Evolutionary conservation across 2,888 invertebrate species (phyloP).

Genomic region (Ennomos quercinarius): DNA sequence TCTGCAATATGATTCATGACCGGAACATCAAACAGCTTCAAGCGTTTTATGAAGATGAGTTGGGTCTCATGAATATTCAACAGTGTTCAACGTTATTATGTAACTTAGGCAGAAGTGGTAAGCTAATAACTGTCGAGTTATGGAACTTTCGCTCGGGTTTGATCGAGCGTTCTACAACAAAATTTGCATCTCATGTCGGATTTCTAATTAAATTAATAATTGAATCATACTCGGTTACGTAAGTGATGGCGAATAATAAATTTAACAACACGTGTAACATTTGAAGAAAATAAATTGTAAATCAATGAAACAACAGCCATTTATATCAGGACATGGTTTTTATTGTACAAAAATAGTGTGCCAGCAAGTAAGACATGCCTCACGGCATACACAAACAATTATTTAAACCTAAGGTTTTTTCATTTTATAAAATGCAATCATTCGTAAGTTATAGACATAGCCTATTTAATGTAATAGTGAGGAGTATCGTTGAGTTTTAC

Average conservation of each 20-base stretch:
- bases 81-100: conserved; percentile 36
- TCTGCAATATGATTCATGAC: conserved; percentile 23
- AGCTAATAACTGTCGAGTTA: conserved; percentile 40
- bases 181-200: conserved; percentile 32
- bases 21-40: conserved; percentile 31
- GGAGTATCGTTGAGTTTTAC: conserved; percentile 83
- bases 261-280: conserved; percentile 2
- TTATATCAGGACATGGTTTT: conserved; percentile 81
- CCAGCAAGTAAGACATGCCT: conserved; percentile 82
- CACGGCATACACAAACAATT: conserved; percentile 82
- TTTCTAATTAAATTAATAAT: conserved; percentile 30
- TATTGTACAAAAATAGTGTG: conserved; percentile 86
- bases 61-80: conserved; percentile 41
- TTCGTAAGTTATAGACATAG: conserved; percentile 80
- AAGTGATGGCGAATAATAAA: conserved; percentile 11
- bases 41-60: conserved; percentile 33
- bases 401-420: conserved; percentile 73
- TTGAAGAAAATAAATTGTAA: conserved; percentile 2
- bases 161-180: conserved; percentile 25
- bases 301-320: conserved; percentile 70
- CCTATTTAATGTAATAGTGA: conserved; percentile 77
- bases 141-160: conserved; percentile 38
- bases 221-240: conserved; percentile 21
- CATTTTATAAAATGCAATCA: conserved; percentile 84
- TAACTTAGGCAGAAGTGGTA: conserved; percentile 39